Evolutionary conservation across 1,140 invertebrate genomes (phyloP).

Genomic region (Eueides isabella): DNA sequence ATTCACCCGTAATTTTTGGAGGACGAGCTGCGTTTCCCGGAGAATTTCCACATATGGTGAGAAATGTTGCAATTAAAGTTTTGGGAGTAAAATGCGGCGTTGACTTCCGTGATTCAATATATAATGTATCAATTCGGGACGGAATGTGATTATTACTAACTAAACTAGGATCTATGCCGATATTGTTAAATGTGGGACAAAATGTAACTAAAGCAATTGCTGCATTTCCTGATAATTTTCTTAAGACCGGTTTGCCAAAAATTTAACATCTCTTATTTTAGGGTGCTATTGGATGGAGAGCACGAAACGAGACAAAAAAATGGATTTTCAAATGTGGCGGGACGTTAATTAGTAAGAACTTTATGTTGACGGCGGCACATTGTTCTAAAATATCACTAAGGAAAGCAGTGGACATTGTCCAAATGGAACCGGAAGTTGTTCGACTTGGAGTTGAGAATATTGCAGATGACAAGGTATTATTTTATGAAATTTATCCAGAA

Average conservation of each 20-base stretch:
- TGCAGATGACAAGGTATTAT: constrained; percentile 3
- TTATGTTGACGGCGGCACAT: constrained; percentile 40
- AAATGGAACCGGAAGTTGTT: constrained; percentile 39
- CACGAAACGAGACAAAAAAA: constrained; percentile 15
- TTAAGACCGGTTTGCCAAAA: no score
- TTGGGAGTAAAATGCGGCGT: neutral
- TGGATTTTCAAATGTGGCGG: constrained; percentile 42
- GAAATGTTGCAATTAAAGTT: neutral
- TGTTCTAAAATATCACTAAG: constrained; percentile 34
- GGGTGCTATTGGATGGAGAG: constrained; percentile 40
- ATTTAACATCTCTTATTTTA: constrained; percentile 10
- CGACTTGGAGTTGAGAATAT: constrained; percentile 45
- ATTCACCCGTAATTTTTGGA: constrained; percentile 44
- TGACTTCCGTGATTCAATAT: no score
- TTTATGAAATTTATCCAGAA: neutral
- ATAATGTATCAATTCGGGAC: no score
- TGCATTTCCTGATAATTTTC: no score
- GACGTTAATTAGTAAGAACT: constrained; percentile 34
- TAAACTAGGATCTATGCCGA: no score
- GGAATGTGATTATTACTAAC: no score
- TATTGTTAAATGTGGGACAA: no score
- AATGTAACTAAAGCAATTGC: no score
- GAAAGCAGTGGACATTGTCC: constrained; percentile 18
- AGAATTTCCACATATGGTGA: constrained; percentile 43
- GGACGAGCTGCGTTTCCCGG: constrained; percentile 32